Conservation (phyloP, 2,888 invertebrate genomes). For the Cheilosia soror region DNA sequence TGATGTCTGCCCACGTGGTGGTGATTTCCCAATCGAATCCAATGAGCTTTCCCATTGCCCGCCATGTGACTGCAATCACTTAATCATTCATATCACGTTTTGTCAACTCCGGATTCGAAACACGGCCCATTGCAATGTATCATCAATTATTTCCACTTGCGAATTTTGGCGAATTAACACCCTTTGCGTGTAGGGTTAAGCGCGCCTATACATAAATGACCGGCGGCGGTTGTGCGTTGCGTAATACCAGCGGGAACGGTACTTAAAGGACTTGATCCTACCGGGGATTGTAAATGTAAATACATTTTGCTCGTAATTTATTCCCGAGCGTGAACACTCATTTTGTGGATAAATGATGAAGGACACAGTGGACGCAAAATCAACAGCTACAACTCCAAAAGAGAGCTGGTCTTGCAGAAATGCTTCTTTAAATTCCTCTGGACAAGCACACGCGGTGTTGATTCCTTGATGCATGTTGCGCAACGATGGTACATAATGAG, state of each 20-base stretch:
- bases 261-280: conserved; percentile 26
- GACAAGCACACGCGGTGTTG: background rate
- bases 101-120: conserved; percentile 30
- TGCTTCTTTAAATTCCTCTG: conserved; percentile 27
- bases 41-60: conserved; percentile 8
- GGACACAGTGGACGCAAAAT: conserved; percentile 16
- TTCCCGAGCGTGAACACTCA: conserved; percentile 49
- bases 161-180: conserved; percentile 69
- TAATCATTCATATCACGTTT: conserved; percentile 72
- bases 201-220: conserved; percentile 39
- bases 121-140: conserved; percentile 48
- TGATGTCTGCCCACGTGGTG: conserved; percentile 31
- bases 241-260: conserved; percentile 32
- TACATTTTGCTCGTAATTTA: conserved; percentile 58
- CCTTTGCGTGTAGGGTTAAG: conserved; percentile 20
- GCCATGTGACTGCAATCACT: conserved; percentile 44
- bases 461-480: background rate
- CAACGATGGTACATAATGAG: background rate
- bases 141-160: conserved; percentile 68
- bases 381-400: conserved; percentile 8
- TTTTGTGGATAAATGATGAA: conserved; percentile 7
- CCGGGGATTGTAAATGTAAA: conserved; percentile 55
- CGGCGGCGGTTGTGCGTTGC: conserved; percentile 35
- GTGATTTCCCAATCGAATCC: conserved; percentile 36
- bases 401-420: conserved; percentile 20